Evolutionary conservation across 2,888 invertebrate genomes (phyloP).

Genomic region (Drosophila koepferae): DNA sequence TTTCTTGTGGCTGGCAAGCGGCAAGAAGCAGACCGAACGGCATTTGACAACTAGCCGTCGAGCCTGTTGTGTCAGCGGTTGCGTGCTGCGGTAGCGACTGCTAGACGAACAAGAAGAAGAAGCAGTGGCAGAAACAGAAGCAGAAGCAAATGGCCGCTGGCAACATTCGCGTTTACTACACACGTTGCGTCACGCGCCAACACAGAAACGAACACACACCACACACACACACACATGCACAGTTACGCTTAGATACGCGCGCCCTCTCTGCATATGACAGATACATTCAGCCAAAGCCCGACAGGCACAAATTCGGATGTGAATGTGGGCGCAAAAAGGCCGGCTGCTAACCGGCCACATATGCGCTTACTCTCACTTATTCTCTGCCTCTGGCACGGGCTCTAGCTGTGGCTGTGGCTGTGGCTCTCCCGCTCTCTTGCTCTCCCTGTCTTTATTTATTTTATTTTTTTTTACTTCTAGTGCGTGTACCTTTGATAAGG

Average conservation of each 20-base stretch:
- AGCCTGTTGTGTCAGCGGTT: conserved; percentile 2
- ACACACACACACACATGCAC: conserved; percentile 15
- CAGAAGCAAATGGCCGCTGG: conserved; percentile 43
- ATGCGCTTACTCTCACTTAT: conserved; percentile 18
- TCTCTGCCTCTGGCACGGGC: not conserved
- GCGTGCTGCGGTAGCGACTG: not conserved
- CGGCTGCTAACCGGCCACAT: conserved; percentile 55
- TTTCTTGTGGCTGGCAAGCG: conserved; percentile 59
- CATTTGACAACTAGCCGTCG: conserved; percentile 18
- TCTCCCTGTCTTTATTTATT: conserved; percentile 5
- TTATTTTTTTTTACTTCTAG: not conserved
- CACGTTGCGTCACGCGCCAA: conserved; percentile 72
- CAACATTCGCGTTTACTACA: conserved; percentile 55
- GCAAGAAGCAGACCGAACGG: conserved; percentile 62
- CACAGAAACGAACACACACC: conserved; percentile 17
- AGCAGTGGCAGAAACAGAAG: conserved; percentile 23
- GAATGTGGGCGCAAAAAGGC: conserved; percentile 65
- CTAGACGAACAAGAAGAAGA: not conserved
- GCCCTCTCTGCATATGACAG: conserved; percentile 50
- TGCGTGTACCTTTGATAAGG: conserved; percentile 7
- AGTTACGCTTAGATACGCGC: not conserved
- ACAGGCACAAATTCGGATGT: conserved; percentile 40
- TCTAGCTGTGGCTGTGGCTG: too few relatives aligned
- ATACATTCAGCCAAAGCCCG: conserved; percentile 52
- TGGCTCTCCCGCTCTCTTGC: conserved; percentile 8